Conservation (phyloP, 2,113 vertebrate species). For the Scolopax mira region DNA sequence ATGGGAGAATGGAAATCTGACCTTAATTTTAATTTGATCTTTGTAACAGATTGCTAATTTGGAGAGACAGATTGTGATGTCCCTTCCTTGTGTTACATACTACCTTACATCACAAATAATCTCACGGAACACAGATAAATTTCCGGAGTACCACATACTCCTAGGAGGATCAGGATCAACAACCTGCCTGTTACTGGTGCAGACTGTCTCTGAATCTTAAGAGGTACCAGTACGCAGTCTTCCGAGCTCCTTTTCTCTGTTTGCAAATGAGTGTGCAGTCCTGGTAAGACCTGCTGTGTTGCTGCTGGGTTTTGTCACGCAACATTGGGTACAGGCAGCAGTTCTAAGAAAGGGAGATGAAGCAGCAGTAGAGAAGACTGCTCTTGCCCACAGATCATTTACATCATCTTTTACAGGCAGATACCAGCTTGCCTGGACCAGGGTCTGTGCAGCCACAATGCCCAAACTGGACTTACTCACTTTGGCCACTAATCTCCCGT, state of each 20-base stretch:
- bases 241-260: neutral
- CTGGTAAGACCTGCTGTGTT: neutral
- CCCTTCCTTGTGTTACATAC: neutral
- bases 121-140: neutral
- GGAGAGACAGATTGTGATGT: slow-evolving; percentile 27
- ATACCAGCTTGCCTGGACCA: neutral
- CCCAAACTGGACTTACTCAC: neutral
- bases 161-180: neutral
- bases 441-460: neutral
- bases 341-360: neutral
- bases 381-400: neutral
- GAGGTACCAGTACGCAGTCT: neutral
- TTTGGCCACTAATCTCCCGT: neutral
- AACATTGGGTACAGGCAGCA: accelerated
- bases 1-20: slow-evolving; percentile 34
- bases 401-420: neutral
- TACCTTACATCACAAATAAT: slow-evolving; percentile 11
- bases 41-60: slow-evolving; percentile 49
- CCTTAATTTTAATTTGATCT: slow-evolving; percentile 43
- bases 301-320: neutral
- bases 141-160: neutral
- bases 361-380: neutral
- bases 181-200: neutral
- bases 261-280: neutral
- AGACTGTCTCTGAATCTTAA: neutral